Evolutionary conservation across 2,888 invertebrate genomes (phyloP).

Genomic region (Agrotis exclamationis): DNA sequence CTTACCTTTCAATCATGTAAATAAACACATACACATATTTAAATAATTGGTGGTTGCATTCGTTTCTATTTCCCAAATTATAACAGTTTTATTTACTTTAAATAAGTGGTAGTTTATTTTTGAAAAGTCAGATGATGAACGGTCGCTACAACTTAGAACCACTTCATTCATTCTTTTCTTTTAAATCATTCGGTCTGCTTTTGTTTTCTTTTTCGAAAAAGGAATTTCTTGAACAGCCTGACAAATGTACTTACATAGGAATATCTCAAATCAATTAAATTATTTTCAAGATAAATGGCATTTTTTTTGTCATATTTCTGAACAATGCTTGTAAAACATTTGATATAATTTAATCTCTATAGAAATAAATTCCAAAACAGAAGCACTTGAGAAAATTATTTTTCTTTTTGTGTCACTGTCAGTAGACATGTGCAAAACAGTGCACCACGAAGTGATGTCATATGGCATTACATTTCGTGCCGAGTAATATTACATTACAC

Average conservation of each 20-base stretch:
- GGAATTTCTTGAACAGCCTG: constrained; percentile 21
- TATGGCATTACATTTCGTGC: no score
- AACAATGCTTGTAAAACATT: no score
- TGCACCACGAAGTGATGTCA: no score
- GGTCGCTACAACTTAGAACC: constrained; percentile 31
- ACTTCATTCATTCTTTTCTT: constrained; percentile 46
- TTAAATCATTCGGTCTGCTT: constrained; percentile 44
- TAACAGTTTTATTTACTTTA: no score
- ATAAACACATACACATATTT: not conserved
- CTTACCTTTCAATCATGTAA: constrained; percentile 25
- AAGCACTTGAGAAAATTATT: not conserved
- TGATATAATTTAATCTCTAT: no score
- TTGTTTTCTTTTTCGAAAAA: constrained; percentile 27
- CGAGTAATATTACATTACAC: no score
- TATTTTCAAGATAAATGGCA: not conserved
- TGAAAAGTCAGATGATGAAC: constrained; percentile 2
- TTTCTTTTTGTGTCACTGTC: constrained; percentile 15
- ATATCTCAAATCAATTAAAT: not conserved
- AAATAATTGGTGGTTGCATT: not conserved
- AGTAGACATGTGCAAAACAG: no score
- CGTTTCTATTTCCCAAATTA: constrained; percentile 9
- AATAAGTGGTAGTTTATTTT: no score
- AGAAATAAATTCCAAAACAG: not conserved
- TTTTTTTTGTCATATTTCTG: no score
- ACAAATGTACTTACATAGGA: no score